Conservation (phyloP, 2,888 invertebrate genomes). For the Athrips mouffetella region DNA sequence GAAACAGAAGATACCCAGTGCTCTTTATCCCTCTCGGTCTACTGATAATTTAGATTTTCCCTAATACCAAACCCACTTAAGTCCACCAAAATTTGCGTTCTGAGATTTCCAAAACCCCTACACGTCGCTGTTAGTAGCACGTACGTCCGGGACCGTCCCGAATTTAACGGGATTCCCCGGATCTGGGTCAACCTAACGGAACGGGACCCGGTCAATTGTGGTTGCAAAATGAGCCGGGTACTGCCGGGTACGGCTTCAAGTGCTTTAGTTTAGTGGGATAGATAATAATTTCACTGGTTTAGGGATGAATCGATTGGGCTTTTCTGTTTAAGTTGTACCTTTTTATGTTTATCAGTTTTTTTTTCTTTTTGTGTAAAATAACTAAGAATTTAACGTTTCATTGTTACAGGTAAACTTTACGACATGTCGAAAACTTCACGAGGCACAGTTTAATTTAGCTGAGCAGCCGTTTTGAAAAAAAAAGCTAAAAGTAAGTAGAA, state of each 20-base stretch:
- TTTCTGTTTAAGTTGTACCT: neutral
- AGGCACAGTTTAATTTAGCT: neutral
- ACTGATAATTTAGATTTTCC: too few species aligned
- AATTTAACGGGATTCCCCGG: neutral
- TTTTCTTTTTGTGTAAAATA: neutral
- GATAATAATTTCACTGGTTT: too few species aligned
- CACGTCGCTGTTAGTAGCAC: too few species aligned
- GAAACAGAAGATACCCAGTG: too few species aligned
- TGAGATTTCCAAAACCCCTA: too few species aligned
- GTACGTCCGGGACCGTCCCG: neutral
- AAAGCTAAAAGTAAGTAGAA: too few species aligned
- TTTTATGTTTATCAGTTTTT: neutral
- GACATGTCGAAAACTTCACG: neutral
- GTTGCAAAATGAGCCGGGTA: constrained; percentile 4
- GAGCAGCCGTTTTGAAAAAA: neutral
- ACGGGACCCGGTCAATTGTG: constrained; percentile 8
- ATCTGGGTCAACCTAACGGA: neutral
- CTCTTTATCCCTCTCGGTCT: too few species aligned
- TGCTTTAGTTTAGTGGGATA: constrained; percentile 7
- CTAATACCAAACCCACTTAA: too few species aligned
- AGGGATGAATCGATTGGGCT: neutral
- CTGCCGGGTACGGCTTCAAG: neutral
- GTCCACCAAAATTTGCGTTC: too few species aligned
- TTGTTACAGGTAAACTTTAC: neutral
- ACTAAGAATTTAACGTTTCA: neutral